These are phyloP conservation scores for Pimephales promelas DNA, from an alignment of 2,113 vertebrate species.

Conservation along the genomic window DNA sequence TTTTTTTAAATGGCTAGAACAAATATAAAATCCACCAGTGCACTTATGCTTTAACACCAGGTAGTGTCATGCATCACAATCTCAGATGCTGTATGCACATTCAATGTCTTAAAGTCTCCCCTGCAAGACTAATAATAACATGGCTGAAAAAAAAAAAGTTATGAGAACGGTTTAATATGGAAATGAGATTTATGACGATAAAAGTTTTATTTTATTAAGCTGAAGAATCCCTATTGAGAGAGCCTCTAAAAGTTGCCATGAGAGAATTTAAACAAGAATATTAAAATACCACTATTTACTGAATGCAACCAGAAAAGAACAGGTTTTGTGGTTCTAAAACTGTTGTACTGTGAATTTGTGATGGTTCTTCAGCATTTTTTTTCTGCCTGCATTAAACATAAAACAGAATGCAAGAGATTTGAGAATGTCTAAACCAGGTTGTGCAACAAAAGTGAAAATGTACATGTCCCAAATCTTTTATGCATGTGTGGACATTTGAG, in stretches of 20 bases:
- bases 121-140: background rate
- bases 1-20: background rate
- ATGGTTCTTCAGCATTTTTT: conserved; percentile 16
- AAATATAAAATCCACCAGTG: conserved; percentile 1
- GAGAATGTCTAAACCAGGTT: conserved; percentile 18
- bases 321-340: background rate
- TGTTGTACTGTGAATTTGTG: conserved; percentile 46
- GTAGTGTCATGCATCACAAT: background rate
- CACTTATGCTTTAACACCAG: background rate
- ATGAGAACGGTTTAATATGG: background rate
- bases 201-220: background rate
- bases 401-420: conserved; percentile 14
- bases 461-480: conserved; percentile 60
- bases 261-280: background rate
- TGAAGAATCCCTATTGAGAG: background rate
- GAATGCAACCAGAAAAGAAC: background rate
- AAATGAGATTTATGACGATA: background rate
- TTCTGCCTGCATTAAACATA: conserved; percentile 20
- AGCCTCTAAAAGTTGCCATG: background rate
- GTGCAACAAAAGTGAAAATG: conserved; percentile 13
- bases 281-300: background rate
- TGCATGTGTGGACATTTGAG: conserved; percentile 67
- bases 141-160: background rate
- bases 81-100: conserved; percentile 16
- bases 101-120: conserved; percentile 51